A percentile compares a stretch with the other conserved stretches of the same genome.
Evolutionary conservation across 1,140 invertebrate genomes (phyloP).

Genomic region (Bombyx mandarina): DNA sequence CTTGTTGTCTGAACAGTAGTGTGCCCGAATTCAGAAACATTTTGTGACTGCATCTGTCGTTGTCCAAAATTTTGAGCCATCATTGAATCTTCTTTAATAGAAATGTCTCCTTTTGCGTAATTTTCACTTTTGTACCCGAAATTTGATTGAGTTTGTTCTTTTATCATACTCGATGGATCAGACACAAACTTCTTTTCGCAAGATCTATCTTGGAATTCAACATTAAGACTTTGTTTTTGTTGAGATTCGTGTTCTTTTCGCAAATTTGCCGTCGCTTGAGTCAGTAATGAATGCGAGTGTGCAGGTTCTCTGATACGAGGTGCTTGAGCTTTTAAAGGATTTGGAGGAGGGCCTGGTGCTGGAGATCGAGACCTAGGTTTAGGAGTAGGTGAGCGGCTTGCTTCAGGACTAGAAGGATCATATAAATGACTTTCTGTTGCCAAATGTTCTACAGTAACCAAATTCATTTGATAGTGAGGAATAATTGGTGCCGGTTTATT

Average conservation of each 20-base stretch:
- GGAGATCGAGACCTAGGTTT: constrained; percentile 71
- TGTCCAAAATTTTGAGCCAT: constrained; percentile 57
- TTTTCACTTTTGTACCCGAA: constrained; percentile 47
- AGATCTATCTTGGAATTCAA: constrained; percentile 28
- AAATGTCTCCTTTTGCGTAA: constrained; percentile 46
- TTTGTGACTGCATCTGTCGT: constrained; percentile 56
- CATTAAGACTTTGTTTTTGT: constrained; percentile 22
- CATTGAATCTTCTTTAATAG: constrained; percentile 55
- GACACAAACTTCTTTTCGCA: constrained; percentile 29
- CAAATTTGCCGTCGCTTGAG: constrained; percentile 43
- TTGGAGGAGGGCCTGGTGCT: constrained; percentile 73
- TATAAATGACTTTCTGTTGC: constrained; percentile 71
- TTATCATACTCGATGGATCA: constrained; percentile 40
- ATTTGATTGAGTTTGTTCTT: constrained; percentile 50
- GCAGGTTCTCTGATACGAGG: constrained; percentile 68
- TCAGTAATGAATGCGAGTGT: constrained; percentile 34
- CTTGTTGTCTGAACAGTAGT: constrained; percentile 74
- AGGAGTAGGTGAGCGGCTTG: constrained; percentile 73
- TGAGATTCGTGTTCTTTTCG: constrained; percentile 42
- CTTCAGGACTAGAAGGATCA: constrained; percentile 70
- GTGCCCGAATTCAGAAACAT: constrained; percentile 68
- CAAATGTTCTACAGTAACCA: constrained; percentile 72
- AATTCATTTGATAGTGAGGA: constrained; percentile 77
- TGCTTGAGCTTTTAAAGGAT: constrained; percentile 72
- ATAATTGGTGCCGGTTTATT: constrained; percentile 77